Evolutionary conservation across 2,113 vertebrate species (phyloP).

Genomic region (Myrmecobius fasciatus): DNA sequence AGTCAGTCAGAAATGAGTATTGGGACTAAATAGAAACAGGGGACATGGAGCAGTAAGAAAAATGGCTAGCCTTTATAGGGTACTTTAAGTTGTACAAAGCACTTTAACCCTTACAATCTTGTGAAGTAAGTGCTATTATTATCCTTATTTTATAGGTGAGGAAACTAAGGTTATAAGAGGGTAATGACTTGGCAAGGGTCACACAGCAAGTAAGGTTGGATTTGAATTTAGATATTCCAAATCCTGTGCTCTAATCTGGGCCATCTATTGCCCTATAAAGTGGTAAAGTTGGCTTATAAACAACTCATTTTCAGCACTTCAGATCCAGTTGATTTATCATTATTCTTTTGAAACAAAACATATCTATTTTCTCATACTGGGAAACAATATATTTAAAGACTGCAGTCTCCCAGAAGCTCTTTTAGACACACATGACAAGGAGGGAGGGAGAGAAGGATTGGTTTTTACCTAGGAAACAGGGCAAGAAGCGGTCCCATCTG

Average conservation of each 20-base stretch:
- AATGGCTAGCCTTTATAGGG: neutral
- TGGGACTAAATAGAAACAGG: neutral
- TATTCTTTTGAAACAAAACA: neutral
- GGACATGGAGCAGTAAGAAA: neutral
- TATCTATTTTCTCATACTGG: neutral
- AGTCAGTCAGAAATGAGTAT: neutral
- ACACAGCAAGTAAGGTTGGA: neutral
- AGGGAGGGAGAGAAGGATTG: constrained; percentile 39
- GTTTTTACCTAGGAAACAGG: constrained; percentile 72
- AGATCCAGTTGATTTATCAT: neutral
- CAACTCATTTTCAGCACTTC: neutral
- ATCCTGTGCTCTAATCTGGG: neutral
- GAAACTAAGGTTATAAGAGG: neutral
- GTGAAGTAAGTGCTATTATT: neutral
- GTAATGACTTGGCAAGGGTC: neutral
- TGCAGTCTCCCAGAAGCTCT: neutral
- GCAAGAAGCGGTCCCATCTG: constrained; percentile 81
- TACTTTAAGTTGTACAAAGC: neutral
- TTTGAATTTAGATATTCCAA: neutral
- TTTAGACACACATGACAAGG: constrained; percentile 16
- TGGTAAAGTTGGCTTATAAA: neutral
- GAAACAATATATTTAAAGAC: constrained; percentile 19
- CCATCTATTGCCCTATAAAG: neutral
- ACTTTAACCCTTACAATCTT: neutral
- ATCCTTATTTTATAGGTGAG: neutral